Evolutionary conservation across 2,888 invertebrate genomes (phyloP), one percentile per base, ranked within the genome.

Genomic region (Pristionchus arcanus): DNA sequence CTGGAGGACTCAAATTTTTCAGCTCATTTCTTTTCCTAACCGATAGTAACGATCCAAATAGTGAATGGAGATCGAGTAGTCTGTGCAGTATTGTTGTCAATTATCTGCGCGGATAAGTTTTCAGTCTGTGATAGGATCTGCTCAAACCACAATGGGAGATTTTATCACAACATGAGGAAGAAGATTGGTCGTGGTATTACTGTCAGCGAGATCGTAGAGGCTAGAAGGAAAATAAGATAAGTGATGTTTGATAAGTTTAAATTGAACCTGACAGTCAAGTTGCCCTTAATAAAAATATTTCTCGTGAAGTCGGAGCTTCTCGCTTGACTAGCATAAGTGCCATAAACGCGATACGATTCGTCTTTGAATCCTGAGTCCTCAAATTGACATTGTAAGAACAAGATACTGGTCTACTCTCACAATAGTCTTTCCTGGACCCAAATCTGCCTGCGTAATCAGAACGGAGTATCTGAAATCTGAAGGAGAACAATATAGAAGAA

Each of bases 341-440:
- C 81, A 28, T 81, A 81, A 11, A 81, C 81, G 15, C 81, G 81
- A n/a, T 81, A 81, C 15, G 81, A 81, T 81, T 81, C 81, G 16
- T 42, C 81, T 53, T n/a, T 28, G 49, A 81, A 81, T n/a, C 81
- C 81, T 15, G 81, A 81, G 81, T 81, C 81, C 81, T 81, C 49
- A 28, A 81, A 25, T 42, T 4, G 11, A 2, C 4, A 25, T 42
- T 81, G n/a, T 31, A 2, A 19, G 42, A 42, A 49, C 25, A 13
- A 4, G 2, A 7, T 25, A 11, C 25, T 77, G 19, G 9, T n/a
- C 49, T 2, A 15, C 5, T 28, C 81, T 81, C 21, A 81, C 81
- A 19, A 81, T 28, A 5, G 42, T 81, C 3, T n/a, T 49, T n/a
- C 81, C 81, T 21, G 81, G 49, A 11, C 28, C 37, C 49, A 81